Evolutionary conservation across 1,140 invertebrate genomes (phyloP), one percentile per base, ranked within the genome.

Genomic region (Drosophila micromelanica): DNA sequence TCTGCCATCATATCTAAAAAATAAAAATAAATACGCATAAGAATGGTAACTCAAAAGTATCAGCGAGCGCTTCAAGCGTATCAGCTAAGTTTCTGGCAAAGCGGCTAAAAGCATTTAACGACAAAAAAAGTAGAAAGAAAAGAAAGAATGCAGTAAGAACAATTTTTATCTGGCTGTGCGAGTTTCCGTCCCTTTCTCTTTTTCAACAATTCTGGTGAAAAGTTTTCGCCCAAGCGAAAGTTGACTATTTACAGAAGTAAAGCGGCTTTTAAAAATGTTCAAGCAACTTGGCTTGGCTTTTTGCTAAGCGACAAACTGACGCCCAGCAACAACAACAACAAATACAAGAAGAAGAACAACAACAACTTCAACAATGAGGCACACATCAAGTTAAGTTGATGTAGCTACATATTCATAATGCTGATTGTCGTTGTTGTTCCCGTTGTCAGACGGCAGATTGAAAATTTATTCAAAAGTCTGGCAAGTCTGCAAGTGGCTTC

Each of bases 401-500:
- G 82, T 84, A 73, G 67, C 82, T 86, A 86, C 78, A 87, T 86
- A 86, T 86, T 86, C 82, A 86, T 86, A 86, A 86, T 73, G 70
- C 80, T 84, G 80, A 76, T 61, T 84, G 81, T 78, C 56, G 32
- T 68, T 52, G 43, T 54, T 74, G 63, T 64, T 54, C 43, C 43
- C 51, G 43, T 42, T 60, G 78, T 78, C 76, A 75, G 78, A 70
- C 70, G 35, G 63, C 65, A 78, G 78, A 86, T 86, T 87, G 70
- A 81, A 87, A 86, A 86, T 86, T 86, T 86, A 86, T 86, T 86
- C 81, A 86, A 81, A 81, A 86, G 70, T 86, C 81, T 87, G 60
- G 59, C 61, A 72, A 85, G 82, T 81, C 81, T 78, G 78, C 69
- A 45, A 67, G 57, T 74, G 75, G 48, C 57, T 32, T 60, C 46